These are phyloP conservation scores for Chrysochloris asiatica DNA, from an alignment of 2,113 vertebrate species.

Conservation along the genomic window DNA sequence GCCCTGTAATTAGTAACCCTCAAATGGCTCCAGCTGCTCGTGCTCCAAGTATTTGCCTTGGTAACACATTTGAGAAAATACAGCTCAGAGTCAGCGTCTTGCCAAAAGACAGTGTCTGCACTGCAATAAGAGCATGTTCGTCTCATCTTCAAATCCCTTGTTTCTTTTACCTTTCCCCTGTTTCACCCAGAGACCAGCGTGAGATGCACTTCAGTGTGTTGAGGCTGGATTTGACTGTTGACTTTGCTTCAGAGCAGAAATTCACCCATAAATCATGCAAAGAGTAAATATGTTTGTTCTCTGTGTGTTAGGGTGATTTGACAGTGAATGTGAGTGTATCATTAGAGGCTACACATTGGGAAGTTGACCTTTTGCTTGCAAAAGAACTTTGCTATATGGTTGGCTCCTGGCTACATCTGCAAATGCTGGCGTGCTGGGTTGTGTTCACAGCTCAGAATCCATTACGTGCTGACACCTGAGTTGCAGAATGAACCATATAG, in stretches of 20 bases:
- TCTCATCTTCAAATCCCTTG: conserved; percentile 29
- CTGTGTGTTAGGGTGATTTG: conserved; percentile 53
- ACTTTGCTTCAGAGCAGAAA: conserved; percentile 62
- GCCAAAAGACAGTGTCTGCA: conserved; percentile 16
- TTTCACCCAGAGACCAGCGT: conserved; percentile 38
- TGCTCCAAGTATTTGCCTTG: conserved; percentile 54
- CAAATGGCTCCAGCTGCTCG: conserved; percentile 60
- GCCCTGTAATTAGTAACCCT: conserved; percentile 66
- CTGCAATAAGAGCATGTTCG: conserved; percentile 30
- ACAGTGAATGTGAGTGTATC: conserved; percentile 56
- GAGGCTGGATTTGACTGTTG: conserved; percentile 62
- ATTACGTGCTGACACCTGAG: conserved; percentile 59
- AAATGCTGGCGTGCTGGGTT: conserved; percentile 64
- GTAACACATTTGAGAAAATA: conserved; percentile 44
- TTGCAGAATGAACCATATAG: conserved; percentile 48
- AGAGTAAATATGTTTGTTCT: conserved; percentile 71
- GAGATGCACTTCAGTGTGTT: conserved; percentile 55
- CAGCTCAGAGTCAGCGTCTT: conserved; percentile 27
- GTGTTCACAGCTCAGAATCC: conserved; percentile 73
- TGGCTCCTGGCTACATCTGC: conserved; percentile 61
- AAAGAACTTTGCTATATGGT: conserved; percentile 70
- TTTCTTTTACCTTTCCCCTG: neutral
- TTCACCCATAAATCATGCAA: conserved; percentile 38
- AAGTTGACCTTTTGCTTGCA: conserved; percentile 76
- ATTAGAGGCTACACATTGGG: conserved; percentile 67